Base-by-base conservation (phyloP, 2,113 vertebrate genomes). In the Hepsetus odoe region DNA sequence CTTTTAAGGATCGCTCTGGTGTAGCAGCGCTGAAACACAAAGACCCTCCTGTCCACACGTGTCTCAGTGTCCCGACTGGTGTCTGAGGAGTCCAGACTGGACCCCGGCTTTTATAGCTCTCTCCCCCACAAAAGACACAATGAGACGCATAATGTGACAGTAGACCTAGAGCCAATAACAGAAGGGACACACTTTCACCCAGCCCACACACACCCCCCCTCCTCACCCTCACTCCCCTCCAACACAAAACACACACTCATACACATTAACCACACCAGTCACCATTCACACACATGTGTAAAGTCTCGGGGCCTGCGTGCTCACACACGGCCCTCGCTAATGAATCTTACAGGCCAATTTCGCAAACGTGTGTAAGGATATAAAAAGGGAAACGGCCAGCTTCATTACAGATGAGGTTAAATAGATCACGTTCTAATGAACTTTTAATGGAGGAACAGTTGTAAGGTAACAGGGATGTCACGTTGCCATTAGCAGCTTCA, bases 101-200 rank as follows among this genome's bases (percentile, higher is more conserved):
- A 55, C 61, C 77, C 32, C 32, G 68, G 44, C 77, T 76, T 92
- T 93, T 95, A 94, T 95, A 93, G 81, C 30, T 64, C 83, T 65
- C 38, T 53, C 32, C 77, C 6, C 85, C 89, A 94, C 93, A 94
- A 95, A 55, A 92, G 88, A 92, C 92, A 92, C 93, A 95, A 95
- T 91, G 90, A 88, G 70, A 67, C 7, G 92, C 90, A 92, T 92
- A 93, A 93, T 93, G 90, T 91, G 89, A 91, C 88, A 90, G 88
- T 90, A 89, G 88, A 89, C 85, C 83, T 74, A 74, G 87, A 89
- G 87, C 92, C 94, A 93, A 92, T 94, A 89, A 90, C 89, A 90
- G 90, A 90, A 83, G 89, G 87, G 90, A 87, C 86, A 86, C 88
- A 91, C 89, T 90, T 89, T 89, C 83, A 85, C 86, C 80, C 76